Evolutionary conservation across 2,888 invertebrate species (phyloP), one percentile per base, ranked within the genome.

Genomic region (Eumerus sabulonum): DNA sequence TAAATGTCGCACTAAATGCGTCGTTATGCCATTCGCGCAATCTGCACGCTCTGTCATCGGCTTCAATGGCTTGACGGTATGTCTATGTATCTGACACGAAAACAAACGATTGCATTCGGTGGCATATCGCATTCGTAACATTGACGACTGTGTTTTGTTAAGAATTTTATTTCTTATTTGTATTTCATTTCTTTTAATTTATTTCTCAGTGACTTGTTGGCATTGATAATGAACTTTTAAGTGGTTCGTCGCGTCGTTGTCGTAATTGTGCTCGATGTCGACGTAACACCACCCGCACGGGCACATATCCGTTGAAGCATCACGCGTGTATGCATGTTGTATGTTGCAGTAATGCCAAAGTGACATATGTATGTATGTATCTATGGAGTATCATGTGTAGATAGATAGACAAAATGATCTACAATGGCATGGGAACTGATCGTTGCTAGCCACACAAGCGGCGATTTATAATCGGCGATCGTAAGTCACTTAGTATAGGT

Each of bases 201-300:
- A n/a, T 59, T 64, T 57, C 71, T 44, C 71, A 36, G 47, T 17
- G 47, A 67, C 57, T 77, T 73, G 73, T 68, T 77, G 67, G 77
- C 73, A 77, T 68, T 77, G 77, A 77, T 77, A 77, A 77, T 77
- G 73, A 77, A 73, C 67, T 77, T 73, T 77, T 59, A 77, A 77
- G 62, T 67, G 56, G 14, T 71, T 48, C 38, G 54, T 35, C 56
- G 45, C 38, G 54, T 35, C 56, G 45, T 72, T 56, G 36, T 60
- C 7, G 27, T 27, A 56, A 40, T 72, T 56, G 36, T 60, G 35
- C 54, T 47, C 47, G 57, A 27, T 7, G 27, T 2, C 27, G 27
- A 7, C 27, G 7, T 27, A 27, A 27, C 27, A n/a, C 40, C 50
- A 16, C 14, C 14, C 17, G 9, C 38, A 40, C 14, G 7, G n/a